Evolutionary conservation across 2,888 invertebrate species (phyloP), one percentile per base, ranked within the genome.

Genomic region (Diaperis boleti): DNA sequence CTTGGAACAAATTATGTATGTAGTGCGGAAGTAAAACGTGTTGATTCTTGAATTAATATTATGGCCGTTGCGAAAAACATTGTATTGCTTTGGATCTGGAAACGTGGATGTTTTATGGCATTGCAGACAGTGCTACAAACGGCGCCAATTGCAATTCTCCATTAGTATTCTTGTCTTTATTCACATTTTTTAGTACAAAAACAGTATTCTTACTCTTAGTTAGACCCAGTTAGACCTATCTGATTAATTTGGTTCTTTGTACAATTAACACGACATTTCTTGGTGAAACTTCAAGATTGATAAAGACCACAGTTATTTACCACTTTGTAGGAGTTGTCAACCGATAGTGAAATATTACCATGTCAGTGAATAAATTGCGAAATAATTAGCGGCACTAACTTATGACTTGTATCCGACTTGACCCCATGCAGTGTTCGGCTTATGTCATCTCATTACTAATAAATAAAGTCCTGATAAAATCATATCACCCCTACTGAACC

Each of bases 141-240:
- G 45, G 45, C 45, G 45, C 45, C 45, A 29, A 44, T 20, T 20
- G 45, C 26, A 45, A 20, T 45, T 22, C 5, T 45, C 26, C 22
- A 45, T 45, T 45, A 29, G 26, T 22, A 45, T 45, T 45, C 45
- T 29, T 14, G 45, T 45, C 45, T 45, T 45, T 45, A 45, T 20
- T 13, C 45, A n/a, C n/a, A n/a, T 22, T 10, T 26, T 44, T 20
- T 26, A 7, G 5, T 8, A 26, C 13, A 45, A 45, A 45, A 22
- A 26, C 26, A n/a, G 6, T 26, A 26, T 20, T 6, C 3, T 20
- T 20, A 6, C 20, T 20, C 20, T 20, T 20, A 4, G 20, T 8
- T n/a, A n/a, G n/a, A n/a, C n/a, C n/a, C n/a, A n/a, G n/a, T n/a
- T n/a, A n/a, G n/a, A n/a, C n/a, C n/a, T n/a, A n/a, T n/a, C n/a